phyloP scores from a whole-genome alignment of 2,888 invertebrate species.

The Julus scanicus region DNA sequence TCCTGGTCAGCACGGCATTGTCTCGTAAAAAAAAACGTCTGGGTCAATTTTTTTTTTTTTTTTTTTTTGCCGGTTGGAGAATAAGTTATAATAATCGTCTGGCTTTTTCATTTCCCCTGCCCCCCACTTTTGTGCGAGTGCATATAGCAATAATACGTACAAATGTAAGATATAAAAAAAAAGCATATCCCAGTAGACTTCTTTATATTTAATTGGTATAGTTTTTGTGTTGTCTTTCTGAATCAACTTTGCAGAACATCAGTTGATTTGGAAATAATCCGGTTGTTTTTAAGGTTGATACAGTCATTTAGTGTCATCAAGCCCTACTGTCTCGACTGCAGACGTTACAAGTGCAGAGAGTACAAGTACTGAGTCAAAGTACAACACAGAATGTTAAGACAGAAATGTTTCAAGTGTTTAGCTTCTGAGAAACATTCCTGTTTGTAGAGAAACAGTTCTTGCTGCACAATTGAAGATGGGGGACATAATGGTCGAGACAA shows the following conservation, averaged over 20 bases:
- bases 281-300: background rate
- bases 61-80: background rate
- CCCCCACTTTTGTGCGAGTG: background rate
- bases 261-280: background rate
- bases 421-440: no score
- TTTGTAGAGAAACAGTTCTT: no score
- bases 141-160: background rate
- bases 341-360: no score
- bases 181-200: background rate
- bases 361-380: no score
- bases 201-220: background rate
- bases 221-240: background rate
- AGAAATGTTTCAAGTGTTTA: no score
- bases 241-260: background rate
- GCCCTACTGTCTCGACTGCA: no score
- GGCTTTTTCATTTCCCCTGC: no score
- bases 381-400: no score
- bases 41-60: slow-evolving; percentile 13
- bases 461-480: no score
- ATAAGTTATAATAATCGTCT: no score
- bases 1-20: background rate
- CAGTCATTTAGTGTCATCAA: no score
- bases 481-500: background rate
- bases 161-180: background rate
- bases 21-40: slow-evolving; percentile 6